Percentiles rank a stretch among this genome's conserved stretches.
These are phyloP conservation scores for Macaca mulatta DNA, from an alignment of 2,113 vertebrate species.

Conservation along the genomic window DNA sequence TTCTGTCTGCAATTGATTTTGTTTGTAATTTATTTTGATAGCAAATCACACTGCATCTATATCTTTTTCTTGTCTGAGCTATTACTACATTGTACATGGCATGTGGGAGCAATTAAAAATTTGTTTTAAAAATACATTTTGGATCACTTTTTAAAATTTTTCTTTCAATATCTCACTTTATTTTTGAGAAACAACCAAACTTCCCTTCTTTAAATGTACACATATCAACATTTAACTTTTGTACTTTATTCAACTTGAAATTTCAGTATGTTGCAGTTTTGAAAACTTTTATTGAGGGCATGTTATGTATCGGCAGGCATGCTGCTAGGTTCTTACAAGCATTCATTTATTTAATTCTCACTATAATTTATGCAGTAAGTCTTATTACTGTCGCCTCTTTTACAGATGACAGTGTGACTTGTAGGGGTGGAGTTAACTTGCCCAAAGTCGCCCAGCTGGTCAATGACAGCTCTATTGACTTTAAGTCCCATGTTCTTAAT, in stretches of 20 bases:
- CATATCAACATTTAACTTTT: background rate
- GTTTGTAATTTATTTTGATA: background rate
- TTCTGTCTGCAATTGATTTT: background rate
- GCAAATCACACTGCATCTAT: background rate
- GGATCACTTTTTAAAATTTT: background rate
- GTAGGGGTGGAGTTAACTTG: background rate
- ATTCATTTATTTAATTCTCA: background rate
- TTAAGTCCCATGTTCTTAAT: background rate
- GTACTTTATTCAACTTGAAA: background rate
- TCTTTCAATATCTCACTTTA: background rate
- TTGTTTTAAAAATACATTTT: constrained; percentile 36
- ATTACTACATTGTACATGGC: background rate
- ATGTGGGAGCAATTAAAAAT: constrained; percentile 63
- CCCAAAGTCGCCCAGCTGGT: background rate
- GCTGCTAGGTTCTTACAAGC: background rate
- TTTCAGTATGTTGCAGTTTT: background rate
- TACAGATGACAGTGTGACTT: background rate
- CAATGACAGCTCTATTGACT: background rate
- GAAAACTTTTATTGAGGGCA: background rate
- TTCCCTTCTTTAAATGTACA: background rate
- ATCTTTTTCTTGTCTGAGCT: background rate
- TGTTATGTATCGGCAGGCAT: background rate
- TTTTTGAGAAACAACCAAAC: background rate
- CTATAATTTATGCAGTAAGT: background rate
- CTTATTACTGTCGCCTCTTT: background rate